Evolutionary conservation across 2,888 invertebrate species (phyloP), one percentile per base, ranked within the genome.

Genomic region (Pterostichus niger): DNA sequence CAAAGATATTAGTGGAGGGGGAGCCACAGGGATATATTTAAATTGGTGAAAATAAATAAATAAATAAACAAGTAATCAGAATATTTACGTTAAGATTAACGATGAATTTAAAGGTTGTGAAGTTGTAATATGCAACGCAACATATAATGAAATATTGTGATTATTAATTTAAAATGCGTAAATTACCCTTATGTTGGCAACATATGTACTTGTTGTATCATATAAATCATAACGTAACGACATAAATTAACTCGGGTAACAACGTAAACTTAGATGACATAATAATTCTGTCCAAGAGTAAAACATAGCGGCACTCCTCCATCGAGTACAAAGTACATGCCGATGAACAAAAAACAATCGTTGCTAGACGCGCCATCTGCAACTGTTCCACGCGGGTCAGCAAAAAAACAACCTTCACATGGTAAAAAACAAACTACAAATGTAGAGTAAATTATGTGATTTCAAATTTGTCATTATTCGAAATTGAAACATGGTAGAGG

Each of bases 371-470:
- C 24, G 59, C 24, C 61, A 61, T 31, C 61, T 61, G 61, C 64
- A 35, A 35, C 35, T 61, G 35, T 35, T n/a, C 11, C 64, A 33
- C 13, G 64, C 33, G 35, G 40, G 2, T 40, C 35, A 7, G 33
- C 64, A 64, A 64, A 64, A 64, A 64, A 64, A 0, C 64, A 64
- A 35, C 64, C 64, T 64, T 64, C 64, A 64, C 11, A 24, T 13
- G n/a, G 33, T 33, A 64, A 64, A 64, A 64, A 59, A 11, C 24
- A 2, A 7, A 33, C 35, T 49, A n/a, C 11, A 49, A n/a, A 49
- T 49, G n/a, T 49, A 5, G 13, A 31, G 13, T 64, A n/a, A 35
- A 35, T 35, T 64, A 64, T 35, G 35, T 13, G 64, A 64, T 35
- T 64, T 64, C 0, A n/a, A 33, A 64, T 64, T 64, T 64, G 64